Conservation (phyloP, 2,113 vertebrate genomes). For the Hippopotamus amphibius region DNA sequence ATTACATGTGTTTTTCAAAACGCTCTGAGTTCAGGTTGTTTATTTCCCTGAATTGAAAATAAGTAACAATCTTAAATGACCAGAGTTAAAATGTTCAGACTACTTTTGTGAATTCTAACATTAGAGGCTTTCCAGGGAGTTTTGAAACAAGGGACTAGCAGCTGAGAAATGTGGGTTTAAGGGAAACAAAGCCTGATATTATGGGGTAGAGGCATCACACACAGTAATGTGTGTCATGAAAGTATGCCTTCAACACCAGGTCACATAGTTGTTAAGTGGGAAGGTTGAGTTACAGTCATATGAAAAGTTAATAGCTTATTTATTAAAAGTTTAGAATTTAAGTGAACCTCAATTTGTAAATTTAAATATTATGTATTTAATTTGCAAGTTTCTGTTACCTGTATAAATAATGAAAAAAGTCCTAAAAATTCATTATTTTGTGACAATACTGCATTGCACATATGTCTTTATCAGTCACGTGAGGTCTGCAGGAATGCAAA, state of each 20-base stretch:
- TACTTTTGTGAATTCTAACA: background rate
- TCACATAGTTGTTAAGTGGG: background rate
- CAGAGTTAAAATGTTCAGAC: background rate
- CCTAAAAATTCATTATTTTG: constrained; percentile 8
- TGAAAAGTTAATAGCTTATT: background rate
- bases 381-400: constrained; percentile 15
- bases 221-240: fast-evolving
- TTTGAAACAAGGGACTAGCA: background rate
- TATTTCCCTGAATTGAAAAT: background rate
- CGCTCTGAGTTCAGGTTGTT: background rate
- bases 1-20: background rate
- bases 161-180: background rate
- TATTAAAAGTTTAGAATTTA: constrained; percentile 7
- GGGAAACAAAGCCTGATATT: background rate
- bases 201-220: background rate
- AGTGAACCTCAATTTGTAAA: background rate
- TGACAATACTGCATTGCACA: background rate
- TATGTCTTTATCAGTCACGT: constrained; percentile 29
- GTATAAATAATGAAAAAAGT: constrained; percentile 9
- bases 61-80: background rate
- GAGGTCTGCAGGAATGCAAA: constrained; percentile 40
- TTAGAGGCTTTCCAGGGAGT: background rate
- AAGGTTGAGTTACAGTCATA: background rate
- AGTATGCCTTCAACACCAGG: background rate
- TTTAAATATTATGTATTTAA: constrained; percentile 30